These are phyloP conservation scores for Calliphora vomitoria DNA, from an alignment of 2,888 invertebrate genomes.

Conservation along the genomic window DNA sequence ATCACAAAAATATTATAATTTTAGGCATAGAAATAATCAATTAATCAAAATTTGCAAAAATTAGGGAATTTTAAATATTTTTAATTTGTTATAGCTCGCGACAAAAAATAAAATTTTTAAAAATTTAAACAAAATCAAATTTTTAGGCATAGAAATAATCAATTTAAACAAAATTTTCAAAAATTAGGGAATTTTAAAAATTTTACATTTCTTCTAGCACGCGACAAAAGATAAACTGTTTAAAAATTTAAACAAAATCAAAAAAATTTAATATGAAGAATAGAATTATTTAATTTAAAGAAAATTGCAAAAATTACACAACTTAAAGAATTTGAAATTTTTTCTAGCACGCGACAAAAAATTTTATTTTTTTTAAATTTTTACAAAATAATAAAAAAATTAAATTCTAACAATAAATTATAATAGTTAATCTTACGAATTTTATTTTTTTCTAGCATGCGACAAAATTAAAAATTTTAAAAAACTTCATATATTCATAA, in stretches of 20 bases:
- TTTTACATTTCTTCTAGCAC: background rate
- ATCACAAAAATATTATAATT: background rate
- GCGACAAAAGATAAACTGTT: background rate
- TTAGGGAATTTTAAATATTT: background rate
- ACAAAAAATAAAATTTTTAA: background rate
- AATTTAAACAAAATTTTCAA: background rate
- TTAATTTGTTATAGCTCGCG: slow-evolving; percentile 1
- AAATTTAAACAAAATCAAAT: background rate
- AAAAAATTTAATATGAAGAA: background rate
- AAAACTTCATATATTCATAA: no score
- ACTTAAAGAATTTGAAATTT: background rate
- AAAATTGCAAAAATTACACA: background rate
- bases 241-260: background rate
- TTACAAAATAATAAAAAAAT: background rate
- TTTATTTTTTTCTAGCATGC: no score
- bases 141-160: background rate
- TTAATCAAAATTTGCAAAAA: background rate
- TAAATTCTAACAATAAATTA: background rate
- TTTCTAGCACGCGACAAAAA: slow-evolving; percentile 10
- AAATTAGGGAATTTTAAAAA: background rate
- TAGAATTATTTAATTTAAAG: background rate
- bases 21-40: background rate
- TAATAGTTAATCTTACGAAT: no score
- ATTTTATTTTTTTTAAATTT: background rate
- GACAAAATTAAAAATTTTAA: no score